A percentile compares a stretch with the other conserved stretches of the same genome.
Conservation (phyloP, 2,113 vertebrate species). For the Callithrix jacchus region DNA sequence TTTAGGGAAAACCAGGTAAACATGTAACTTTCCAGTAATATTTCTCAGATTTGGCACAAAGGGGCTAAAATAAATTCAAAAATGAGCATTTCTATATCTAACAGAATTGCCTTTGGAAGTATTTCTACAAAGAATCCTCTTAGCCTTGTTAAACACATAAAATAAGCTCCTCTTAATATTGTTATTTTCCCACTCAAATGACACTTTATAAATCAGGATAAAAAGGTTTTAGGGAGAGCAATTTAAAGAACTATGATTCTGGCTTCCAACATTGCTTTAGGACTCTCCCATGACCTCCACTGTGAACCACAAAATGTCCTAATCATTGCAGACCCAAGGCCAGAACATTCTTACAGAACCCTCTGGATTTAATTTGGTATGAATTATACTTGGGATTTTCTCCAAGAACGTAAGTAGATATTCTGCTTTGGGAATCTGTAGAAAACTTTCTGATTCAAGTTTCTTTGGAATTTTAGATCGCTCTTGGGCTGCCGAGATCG, state of each 20-base stretch:
- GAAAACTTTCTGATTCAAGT: conserved; percentile 11
- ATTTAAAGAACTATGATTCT: not conserved
- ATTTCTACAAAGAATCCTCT: not conserved
- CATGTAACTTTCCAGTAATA: not conserved
- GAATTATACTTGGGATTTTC: conserved; percentile 48
- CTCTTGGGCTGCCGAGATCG: not conserved
- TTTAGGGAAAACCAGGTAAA: conserved; percentile 27
- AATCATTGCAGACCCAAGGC: conserved; percentile 13
- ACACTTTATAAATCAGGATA: not conserved
- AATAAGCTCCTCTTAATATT: not conserved
- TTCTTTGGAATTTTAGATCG: conserved; percentile 5
- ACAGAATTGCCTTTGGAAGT: not conserved
- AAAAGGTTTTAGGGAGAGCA: not conserved
- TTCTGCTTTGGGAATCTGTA: not conserved
- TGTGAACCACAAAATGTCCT: conserved; percentile 46
- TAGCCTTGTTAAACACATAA: not conserved
- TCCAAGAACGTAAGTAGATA: conserved; percentile 12
- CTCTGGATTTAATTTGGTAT: conserved; percentile 53
- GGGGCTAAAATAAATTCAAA: conserved; percentile 30
- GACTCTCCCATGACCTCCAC: conserved; percentile 63
- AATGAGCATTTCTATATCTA: not conserved
- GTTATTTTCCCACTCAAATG: not conserved
- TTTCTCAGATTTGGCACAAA: not conserved
- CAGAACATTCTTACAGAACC: conserved; percentile 40
- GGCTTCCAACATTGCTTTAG: not conserved